A percentile compares a stretch with the other conserved stretches of the same genome.
phyloP scores from a whole-genome alignment of 2,888 invertebrate species.

The Sphinx pinastri region DNA sequence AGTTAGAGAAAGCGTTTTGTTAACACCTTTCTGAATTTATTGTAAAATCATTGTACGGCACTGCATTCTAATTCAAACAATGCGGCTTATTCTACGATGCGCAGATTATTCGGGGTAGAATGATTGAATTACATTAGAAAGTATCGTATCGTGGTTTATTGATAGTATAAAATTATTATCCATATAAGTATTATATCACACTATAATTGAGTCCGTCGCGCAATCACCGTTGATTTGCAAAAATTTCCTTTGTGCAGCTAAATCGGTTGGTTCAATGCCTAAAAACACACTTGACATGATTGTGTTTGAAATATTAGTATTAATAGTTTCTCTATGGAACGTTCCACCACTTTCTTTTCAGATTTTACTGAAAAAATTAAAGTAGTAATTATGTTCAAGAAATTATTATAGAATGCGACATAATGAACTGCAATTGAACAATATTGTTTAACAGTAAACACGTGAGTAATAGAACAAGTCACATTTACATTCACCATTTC shows the following conservation, averaged over 20 bases:
- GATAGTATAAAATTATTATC: neutral
- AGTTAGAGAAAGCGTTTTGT: slow-evolving; percentile 16
- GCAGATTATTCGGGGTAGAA: slow-evolving; percentile 8
- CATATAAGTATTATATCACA: slow-evolving; percentile 1
- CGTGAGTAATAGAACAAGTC: neutral
- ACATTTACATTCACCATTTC: slow-evolving; percentile 8
- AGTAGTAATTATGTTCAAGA: no score
- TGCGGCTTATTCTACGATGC: neutral
- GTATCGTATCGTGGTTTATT: slow-evolving; percentile 11
- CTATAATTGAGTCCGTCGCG: neutral
- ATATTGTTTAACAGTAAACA: neutral
- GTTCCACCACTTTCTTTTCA: neutral
- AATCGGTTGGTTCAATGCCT: neutral
- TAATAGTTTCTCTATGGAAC: no score
- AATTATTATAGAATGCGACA: no score
- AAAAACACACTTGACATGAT: neutral
- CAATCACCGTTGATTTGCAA: neutral
- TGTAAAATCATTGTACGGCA: slow-evolving; percentile 1
- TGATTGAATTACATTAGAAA: slow-evolving; percentile 26
- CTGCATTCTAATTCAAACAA: slow-evolving; percentile 6
- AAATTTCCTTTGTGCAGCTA: neutral
- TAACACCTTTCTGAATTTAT: slow-evolving; percentile 5
- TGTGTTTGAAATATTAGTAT: neutral
- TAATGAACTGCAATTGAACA: neutral
- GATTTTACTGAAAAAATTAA: neutral